A percentile compares a stretch with the other conserved stretches of the same genome.
Conservation (phyloP, 1,140 invertebrate species). For the Plodia interpunctella region DNA sequence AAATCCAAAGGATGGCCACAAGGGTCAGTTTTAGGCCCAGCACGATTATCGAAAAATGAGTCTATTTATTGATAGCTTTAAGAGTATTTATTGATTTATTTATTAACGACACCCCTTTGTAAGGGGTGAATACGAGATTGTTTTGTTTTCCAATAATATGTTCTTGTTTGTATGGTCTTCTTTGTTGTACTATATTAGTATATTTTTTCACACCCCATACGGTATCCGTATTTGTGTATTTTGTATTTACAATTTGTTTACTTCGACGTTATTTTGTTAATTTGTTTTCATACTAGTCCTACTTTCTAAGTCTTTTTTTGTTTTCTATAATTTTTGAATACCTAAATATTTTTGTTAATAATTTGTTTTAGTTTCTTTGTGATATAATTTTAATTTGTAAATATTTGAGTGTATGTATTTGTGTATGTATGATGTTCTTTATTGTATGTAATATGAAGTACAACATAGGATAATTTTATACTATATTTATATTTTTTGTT, state of each 20-base stretch:
- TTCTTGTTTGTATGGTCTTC: slow-evolving; percentile 69
- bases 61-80: slow-evolving; percentile 61
- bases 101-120: slow-evolving; percentile 53
- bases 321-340: neutral
- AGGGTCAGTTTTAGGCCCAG: slow-evolving; percentile 32
- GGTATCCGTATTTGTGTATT: slow-evolving; percentile 74
- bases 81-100: slow-evolving; percentile 61
- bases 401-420: slow-evolving; percentile 18
- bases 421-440: slow-evolving; percentile 18
- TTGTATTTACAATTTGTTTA: slow-evolving; percentile 43
- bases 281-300: slow-evolving; percentile 42
- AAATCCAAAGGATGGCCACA: slow-evolving; percentile 22
- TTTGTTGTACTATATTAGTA: slow-evolving; percentile 69
- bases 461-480: slow-evolving; percentile 4
- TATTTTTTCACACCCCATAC: slow-evolving; percentile 60
- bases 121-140: slow-evolving; percentile 41
- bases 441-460: slow-evolving; percentile 8
- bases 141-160: slow-evolving; percentile 58
- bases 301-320: slow-evolving; percentile 41
- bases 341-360: slow-evolving; percentile 6
- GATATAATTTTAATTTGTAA: slow-evolving; percentile 16
- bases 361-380: slow-evolving; percentile 7
- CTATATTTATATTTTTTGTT: neutral
- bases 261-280: slow-evolving; percentile 10
- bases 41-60: slow-evolving; percentile 22